Conservation (phyloP, 1,140 invertebrate species). For the Archegozetes longisetosus region DNA sequence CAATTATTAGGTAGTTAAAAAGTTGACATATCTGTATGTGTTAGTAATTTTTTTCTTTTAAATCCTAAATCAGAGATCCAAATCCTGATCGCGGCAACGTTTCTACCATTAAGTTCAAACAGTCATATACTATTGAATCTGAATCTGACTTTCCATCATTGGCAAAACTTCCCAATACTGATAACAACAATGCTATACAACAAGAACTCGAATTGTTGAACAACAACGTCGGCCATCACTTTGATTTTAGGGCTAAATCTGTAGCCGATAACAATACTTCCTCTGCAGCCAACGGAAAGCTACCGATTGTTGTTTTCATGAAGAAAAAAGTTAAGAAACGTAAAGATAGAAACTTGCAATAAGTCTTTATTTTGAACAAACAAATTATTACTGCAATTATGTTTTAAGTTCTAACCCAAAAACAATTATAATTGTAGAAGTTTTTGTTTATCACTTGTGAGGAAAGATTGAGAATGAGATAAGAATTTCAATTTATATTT, state of each 20-base stretch:
- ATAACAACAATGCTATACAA: neutral
- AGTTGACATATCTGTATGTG: no score
- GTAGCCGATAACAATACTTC: neutral
- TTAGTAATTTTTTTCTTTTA: no score
- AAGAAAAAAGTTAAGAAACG: neutral
- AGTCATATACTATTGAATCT: constrained; percentile 17
- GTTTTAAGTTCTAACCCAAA: no score
- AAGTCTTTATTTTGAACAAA: no score
- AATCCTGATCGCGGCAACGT: no score
- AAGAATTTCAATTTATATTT: no score
- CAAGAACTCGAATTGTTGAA: neutral
- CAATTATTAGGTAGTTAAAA: no score
- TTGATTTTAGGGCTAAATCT: neutral
- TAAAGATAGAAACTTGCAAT: neutral
- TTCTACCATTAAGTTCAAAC: neutral
- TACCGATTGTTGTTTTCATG: neutral
- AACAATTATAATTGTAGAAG: no score
- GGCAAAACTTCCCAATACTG: neutral
- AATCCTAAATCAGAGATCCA: no score
- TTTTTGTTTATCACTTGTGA: no score
- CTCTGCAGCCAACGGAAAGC: neutral
- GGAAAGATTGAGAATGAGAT: no score
- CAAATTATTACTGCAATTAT: no score
- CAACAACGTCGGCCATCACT: neutral
- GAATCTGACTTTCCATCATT: constrained; percentile 21